Evolutionary conservation across 2,888 invertebrate genomes (phyloP).

Genomic region (Nomada ruficornis): DNA sequence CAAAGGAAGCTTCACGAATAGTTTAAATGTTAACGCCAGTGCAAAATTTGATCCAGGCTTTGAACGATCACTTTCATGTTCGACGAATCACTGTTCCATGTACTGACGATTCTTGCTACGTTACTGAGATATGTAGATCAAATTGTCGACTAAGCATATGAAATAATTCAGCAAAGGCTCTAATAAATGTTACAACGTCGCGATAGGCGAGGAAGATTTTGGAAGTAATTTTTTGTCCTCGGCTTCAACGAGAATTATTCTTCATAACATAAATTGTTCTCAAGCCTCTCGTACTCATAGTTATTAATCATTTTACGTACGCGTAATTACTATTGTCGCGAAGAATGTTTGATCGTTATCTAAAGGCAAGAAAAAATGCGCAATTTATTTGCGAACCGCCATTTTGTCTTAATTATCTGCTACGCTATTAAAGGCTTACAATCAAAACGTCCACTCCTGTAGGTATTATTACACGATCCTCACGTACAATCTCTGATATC

Average conservation of each 20-base stretch:
- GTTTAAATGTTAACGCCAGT: background rate
- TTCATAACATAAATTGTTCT: background rate
- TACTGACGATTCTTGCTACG: background rate
- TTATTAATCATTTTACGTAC: background rate
- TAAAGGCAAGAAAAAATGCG: background rate
- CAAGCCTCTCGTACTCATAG: background rate
- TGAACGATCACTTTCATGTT: background rate
- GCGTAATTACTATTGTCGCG: background rate
- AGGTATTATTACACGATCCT: conserved; percentile 21
- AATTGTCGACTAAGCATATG: conserved; percentile 21
- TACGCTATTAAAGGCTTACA: background rate
- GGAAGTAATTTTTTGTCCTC: background rate
- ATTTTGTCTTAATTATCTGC: conserved; percentile 15
- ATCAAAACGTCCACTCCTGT: conserved; percentile 6
- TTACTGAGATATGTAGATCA: conserved; percentile 18
- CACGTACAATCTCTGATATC: conserved; percentile 24
- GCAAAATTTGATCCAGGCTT: background rate
- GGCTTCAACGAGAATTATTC: background rate
- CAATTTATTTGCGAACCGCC: background rate
- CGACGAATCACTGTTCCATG: background rate
- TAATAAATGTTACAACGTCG: conserved; percentile 9
- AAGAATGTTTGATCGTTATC: conserved; percentile 1
- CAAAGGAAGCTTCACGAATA: background rate
- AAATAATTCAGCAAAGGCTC: conserved; percentile 1
- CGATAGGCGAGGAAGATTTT: background rate